Conservation (phyloP, 2,113 vertebrate species). For the Corythoichthys intestinalis region DNA sequence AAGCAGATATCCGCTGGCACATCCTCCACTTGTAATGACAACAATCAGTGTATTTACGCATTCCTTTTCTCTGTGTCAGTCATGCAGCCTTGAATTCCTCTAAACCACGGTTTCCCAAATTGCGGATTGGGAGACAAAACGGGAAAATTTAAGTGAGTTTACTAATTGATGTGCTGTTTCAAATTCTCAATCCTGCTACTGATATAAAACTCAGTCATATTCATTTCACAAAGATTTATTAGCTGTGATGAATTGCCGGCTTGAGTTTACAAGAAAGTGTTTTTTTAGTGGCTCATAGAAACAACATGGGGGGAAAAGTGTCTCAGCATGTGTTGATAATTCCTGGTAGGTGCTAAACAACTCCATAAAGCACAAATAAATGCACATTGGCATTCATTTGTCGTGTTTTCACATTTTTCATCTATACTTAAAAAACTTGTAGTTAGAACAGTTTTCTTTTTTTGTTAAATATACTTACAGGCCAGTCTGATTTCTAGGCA, state of each 20-base stretch:
- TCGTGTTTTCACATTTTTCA: slow-evolving; percentile 11
- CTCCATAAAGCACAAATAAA: slow-evolving; percentile 12
- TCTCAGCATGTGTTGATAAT: slow-evolving; percentile 2
- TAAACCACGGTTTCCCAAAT: background rate
- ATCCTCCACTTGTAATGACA: slow-evolving; percentile 46
- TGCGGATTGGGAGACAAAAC: background rate
- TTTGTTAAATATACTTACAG: background rate
- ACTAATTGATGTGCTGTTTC: background rate
- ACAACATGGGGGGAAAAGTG: background rate
- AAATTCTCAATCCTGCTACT: background rate
- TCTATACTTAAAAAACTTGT: slow-evolving; percentile 17
- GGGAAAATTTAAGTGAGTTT: background rate
- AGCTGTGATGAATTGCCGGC: slow-evolving; percentile 5
- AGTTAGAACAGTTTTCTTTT: slow-evolving; percentile 2
- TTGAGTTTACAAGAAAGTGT: slow-evolving; percentile 31
- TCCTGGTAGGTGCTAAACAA: slow-evolving; percentile 19
- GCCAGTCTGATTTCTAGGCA: background rate
- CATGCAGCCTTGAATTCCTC: background rate
- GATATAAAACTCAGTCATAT: background rate
- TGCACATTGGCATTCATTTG: slow-evolving; percentile 24
- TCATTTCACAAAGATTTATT: slow-evolving; percentile 2
- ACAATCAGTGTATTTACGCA: slow-evolving; percentile 52
- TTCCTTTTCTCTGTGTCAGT: slow-evolving; percentile 34
- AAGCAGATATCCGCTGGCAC: slow-evolving; percentile 51
- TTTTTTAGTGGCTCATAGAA: background rate